Conservation (phyloP, 92 coral and sea anemone species). For the Pocillopora grandis region DNA sequence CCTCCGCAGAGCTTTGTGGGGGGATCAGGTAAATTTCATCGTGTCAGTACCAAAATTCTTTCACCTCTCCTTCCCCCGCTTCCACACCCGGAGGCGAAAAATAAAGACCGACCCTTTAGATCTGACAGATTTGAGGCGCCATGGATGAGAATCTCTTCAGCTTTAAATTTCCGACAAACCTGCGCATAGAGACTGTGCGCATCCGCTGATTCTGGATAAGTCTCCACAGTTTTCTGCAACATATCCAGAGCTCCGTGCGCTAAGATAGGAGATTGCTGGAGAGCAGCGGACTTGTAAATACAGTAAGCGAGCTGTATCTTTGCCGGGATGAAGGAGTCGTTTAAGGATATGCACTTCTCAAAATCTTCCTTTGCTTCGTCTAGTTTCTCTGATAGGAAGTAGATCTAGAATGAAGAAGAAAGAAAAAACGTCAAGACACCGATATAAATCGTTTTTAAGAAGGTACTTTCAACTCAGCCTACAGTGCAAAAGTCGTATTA, state of each 20-base stretch:
- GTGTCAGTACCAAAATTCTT: too few species aligned
- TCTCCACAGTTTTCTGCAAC: conserved; percentile 75
- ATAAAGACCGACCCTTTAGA: too few species aligned
- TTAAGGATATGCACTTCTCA: conserved; percentile 82
- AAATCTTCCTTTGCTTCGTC: conserved; percentile 89
- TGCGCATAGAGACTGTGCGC: conserved; percentile 95
- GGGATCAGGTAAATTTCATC: too few species aligned
- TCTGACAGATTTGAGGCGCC: too few species aligned
- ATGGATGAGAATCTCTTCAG: neutral
- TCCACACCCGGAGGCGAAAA: too few species aligned
- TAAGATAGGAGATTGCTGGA: conserved; percentile 82
- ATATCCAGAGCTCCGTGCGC: conserved; percentile 85
- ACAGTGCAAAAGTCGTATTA: too few species aligned
- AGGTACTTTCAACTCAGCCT: too few species aligned
- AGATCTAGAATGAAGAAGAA: conserved; percentile 53
- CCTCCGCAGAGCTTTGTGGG: too few species aligned
- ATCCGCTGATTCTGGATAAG: conserved; percentile 80
- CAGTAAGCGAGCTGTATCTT: conserved; percentile 93
- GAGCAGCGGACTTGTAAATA: conserved; percentile 88
- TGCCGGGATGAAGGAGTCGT: conserved; percentile 86
- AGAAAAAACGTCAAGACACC: neutral
- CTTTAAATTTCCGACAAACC: conserved; percentile 40
- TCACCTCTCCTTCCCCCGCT: too few species aligned
- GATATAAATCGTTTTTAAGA: too few species aligned
- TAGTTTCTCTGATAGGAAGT: conserved; percentile 86